These are phyloP conservation scores for Thera obeliscata DNA, from an alignment of 2,888 invertebrate genomes.

Conservation along the genomic window DNA sequence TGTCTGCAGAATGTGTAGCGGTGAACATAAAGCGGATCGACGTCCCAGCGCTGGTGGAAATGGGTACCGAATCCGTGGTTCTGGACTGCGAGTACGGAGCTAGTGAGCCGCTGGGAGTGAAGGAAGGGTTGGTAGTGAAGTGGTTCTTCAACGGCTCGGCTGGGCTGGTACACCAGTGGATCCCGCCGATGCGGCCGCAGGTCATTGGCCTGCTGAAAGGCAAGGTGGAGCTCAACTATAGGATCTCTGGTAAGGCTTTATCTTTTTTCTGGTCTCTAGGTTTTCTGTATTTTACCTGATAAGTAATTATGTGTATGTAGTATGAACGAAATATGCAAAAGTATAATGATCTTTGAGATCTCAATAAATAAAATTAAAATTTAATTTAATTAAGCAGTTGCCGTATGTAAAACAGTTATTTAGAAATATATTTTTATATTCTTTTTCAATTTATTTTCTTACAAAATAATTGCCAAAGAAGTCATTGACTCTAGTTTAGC, in stretches of 20 bases:
- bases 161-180: constrained; percentile 79
- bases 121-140: constrained; percentile 73
- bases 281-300: too few species aligned
- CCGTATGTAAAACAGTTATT: too few species aligned
- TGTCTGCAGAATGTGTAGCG: constrained; percentile 71
- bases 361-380: too few species aligned
- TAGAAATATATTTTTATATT: too few species aligned
- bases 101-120: constrained; percentile 48
- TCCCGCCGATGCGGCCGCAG: constrained; percentile 75
- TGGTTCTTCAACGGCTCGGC: constrained; percentile 80
- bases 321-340: too few species aligned
- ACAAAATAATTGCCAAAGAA: too few species aligned
- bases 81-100: constrained; percentile 69
- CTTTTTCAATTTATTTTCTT: too few species aligned
- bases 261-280: too few species aligned
- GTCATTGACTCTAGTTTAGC: too few species aligned
- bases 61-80: constrained; percentile 66
- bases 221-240: constrained; percentile 73
- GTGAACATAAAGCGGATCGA: constrained; percentile 76
- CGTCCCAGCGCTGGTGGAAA: constrained; percentile 71
- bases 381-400: too few species aligned
- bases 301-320: too few species aligned
- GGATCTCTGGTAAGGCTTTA: constrained; percentile 61
- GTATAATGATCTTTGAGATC: too few species aligned
- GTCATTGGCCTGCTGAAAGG: constrained; percentile 78